Percentiles rank a stretch among this genome's conserved stretches.
phyloP scores from a whole-genome alignment of 2,888 invertebrate genomes.

The Tubulanus polymorphus region DNA sequence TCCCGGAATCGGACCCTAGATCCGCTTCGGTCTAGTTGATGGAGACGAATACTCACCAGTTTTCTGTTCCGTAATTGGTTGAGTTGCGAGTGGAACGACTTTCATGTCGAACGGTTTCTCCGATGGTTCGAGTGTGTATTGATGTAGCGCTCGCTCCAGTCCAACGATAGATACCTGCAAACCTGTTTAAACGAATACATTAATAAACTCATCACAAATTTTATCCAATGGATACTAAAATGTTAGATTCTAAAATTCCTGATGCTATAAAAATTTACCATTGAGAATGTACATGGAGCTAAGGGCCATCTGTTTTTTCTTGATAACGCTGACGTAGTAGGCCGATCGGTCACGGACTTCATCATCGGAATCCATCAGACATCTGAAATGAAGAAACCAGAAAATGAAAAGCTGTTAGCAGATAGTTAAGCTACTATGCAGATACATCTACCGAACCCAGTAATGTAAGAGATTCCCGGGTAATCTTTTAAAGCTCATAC shows the following conservation, averaged over 20 bases:
- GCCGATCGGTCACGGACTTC: constrained; percentile 98
- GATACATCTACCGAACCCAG: no score
- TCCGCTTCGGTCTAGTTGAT: no score
- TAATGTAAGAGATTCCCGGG: no score
- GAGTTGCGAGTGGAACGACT: constrained; percentile 71
- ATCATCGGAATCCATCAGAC: constrained; percentile 90
- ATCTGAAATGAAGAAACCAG: constrained; percentile 21
- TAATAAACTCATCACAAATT: background rate
- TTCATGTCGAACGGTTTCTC: constrained; percentile 79
- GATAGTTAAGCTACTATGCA: background rate
- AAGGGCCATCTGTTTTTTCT: constrained; percentile 48
- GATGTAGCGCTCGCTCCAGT: constrained; percentile 80
- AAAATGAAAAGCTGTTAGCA: background rate
- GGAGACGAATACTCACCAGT: no score
- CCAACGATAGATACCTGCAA: constrained; percentile 73
- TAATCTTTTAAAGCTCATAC: no score
- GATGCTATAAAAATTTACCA: constrained; percentile 29
- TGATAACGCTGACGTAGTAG: constrained; percentile 83
- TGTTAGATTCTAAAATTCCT: background rate
- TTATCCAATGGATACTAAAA: background rate
- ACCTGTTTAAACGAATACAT: constrained; percentile 27
- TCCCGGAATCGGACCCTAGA: no score
- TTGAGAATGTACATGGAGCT: constrained; percentile 53
- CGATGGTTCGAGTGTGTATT: constrained; percentile 71
- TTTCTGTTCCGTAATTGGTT: constrained; percentile 47